These are phyloP conservation scores for Neotoxoptera formosana DNA, from an alignment of 1,140 invertebrate genomes.

Conservation along the genomic window DNA sequence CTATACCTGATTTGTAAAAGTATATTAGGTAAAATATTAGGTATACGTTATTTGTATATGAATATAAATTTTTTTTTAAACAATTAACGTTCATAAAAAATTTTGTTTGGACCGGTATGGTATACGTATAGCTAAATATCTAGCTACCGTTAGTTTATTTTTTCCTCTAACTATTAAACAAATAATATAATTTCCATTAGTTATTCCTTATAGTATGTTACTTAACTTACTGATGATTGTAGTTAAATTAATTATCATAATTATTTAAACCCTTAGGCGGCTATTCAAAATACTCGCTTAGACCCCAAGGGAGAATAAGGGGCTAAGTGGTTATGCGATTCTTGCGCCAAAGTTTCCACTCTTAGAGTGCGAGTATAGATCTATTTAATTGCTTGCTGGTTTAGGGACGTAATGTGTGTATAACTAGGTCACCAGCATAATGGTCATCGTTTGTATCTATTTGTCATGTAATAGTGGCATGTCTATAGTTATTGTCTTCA, in stretches of 20 bases:
- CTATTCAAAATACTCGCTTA: slow-evolving; percentile 17
- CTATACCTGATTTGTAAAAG: not conserved
- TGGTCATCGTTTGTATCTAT: slow-evolving; percentile 14
- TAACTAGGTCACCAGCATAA: not conserved
- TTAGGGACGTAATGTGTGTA: not conserved
- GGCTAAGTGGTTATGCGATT: slow-evolving; percentile 11
- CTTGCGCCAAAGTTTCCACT: slow-evolving; percentile 39
- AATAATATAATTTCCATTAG: slow-evolving; percentile 10
- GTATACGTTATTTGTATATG: not conserved
- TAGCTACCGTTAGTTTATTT: not conserved
- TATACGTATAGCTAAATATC: not conserved
- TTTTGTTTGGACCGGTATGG: not conserved
- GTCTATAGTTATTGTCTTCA: not conserved
- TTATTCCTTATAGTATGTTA: not conserved
- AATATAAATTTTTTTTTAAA: not conserved
- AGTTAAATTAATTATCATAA: slow-evolving; percentile 41
- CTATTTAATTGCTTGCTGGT: not conserved
- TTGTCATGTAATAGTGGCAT: not conserved
- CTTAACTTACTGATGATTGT: slow-evolving; percentile 35
- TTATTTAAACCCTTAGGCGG: slow-evolving; percentile 33
- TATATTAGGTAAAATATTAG: not conserved
- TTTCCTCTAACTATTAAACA: not conserved
- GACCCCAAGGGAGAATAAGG: slow-evolving; percentile 11
- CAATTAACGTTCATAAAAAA: not conserved
- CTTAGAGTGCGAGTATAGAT: not conserved